Evolutionary conservation across 2,113 vertebrate genomes (phyloP).

Genomic region (Bubo bubo): DNA sequence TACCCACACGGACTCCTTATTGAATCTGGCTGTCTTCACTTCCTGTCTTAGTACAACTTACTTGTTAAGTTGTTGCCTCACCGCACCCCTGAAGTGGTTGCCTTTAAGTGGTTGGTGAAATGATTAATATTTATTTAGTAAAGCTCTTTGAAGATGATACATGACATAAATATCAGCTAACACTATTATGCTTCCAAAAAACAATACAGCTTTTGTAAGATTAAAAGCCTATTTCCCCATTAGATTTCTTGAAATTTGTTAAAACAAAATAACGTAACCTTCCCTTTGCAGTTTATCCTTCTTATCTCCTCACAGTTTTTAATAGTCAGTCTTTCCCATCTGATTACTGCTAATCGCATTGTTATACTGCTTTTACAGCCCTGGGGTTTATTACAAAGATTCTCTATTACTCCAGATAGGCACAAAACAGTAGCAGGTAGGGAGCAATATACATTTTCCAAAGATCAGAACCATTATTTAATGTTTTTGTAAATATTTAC

Average conservation of each 20-base stretch:
- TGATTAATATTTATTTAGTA: slow-evolving; percentile 45
- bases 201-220: neutral
- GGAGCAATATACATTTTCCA: slow-evolving; percentile 34
- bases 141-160: slow-evolving; percentile 30
- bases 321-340: slow-evolving; percentile 11
- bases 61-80: slow-evolving; percentile 9
- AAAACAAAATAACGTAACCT: neutral
- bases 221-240: neutral
- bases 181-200: neutral
- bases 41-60: slow-evolving; percentile 19
- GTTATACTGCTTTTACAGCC: neutral
- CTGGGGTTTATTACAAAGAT: neutral
- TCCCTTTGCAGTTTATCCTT: neutral
- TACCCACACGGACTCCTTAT: neutral
- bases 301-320: slow-evolving; percentile 35
- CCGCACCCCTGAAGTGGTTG: neutral
- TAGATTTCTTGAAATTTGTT: neutral
- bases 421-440: slow-evolving; percentile 66
- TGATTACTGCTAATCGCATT: slow-evolving; percentile 39
- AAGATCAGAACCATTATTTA: slow-evolving; percentile 61
- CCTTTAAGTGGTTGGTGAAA: slow-evolving; percentile 40
- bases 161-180: slow-evolving; percentile 27
- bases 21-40: slow-evolving; percentile 29
- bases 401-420: slow-evolving; percentile 2
- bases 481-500: slow-evolving; percentile 71